Base-by-base conservation (phyloP, 2,113 vertebrate species). In the Turnix velox region DNA sequence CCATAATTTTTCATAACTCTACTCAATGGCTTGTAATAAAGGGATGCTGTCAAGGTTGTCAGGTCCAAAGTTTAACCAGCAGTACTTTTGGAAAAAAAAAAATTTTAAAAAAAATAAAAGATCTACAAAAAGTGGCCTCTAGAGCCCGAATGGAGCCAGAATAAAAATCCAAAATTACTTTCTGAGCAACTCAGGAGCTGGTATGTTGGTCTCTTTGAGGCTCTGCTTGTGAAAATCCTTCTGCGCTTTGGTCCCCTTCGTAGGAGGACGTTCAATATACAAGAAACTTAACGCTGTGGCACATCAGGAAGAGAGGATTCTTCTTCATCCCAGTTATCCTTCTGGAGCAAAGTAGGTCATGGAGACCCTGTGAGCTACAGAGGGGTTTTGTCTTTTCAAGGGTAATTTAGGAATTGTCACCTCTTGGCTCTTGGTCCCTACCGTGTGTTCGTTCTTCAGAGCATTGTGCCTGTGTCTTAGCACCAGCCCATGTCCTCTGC, bases 1-100 rank as follows among this genome's bases (percentile, higher is more conserved):
- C 63, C 57, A 7, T 96, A 85, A 92, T 92, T 96, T 94, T 68
- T 94, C 91, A 65, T 93, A 92, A 87, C 59, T 48, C 52, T 86
- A 61, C 69, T 94, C 92, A 95, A 30, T 93, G 81, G 88, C 94
- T 96, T 24, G 0, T 87, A 80, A 65, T 90, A 66, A 88, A 84
- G 88, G 76, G 72, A 33, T 0, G 0, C 57, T 78, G 68, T 61
- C 65, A 88, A 37, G 89, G 93, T 81, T 88, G 76, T 88, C 84
- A 74, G 85, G 76, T 23, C 42, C 48, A 37, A 88, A 87, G 90
- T 93, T 96, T 59, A 94, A 94, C 88, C 75, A 88, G 12, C 58
- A 52, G 7, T 67, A 54, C 87, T 90, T 94, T 15, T 46, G 78
- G 24, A 79, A 74, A 49, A 54, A 52, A 72, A 81, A 91, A 40